These are phyloP conservation scores for Ormyrus rosae DNA, from an alignment of 2,888 invertebrate genomes.

Conservation along the genomic window DNA sequence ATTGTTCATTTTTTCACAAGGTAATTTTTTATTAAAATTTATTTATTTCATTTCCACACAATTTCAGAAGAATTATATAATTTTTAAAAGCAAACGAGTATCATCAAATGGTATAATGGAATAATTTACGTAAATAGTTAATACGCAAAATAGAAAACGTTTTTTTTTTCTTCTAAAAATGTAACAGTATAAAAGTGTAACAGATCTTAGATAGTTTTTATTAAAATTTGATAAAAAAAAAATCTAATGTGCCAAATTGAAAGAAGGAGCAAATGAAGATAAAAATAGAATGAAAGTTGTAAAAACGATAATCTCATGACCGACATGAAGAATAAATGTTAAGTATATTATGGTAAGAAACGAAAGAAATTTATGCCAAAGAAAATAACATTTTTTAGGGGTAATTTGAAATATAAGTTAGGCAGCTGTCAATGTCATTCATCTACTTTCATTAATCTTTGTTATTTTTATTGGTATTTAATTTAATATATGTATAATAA, in stretches of 20 bases:
- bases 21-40: conserved; percentile 35
- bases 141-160: conserved; percentile 30
- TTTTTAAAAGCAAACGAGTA: conserved; percentile 5
- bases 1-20: background rate
- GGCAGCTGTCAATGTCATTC: conserved; percentile 13
- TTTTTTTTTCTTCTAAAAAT: background rate
- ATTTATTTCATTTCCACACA: conserved; percentile 24
- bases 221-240: conserved; percentile 12
- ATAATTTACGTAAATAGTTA: conserved; percentile 26
- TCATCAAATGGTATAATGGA: conserved; percentile 12
- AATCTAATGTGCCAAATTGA: background rate
- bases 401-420: conserved; percentile 20
- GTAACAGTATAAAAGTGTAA: conserved; percentile 5
- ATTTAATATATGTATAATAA: conserved; percentile 67
- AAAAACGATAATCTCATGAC: conserved; percentile 9
- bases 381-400: background rate
- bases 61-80: conserved; percentile 18
- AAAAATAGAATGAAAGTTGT: conserved; percentile 4
- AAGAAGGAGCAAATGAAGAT: no score
- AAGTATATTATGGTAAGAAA: conserved; percentile 1
- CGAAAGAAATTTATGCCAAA: background rate
- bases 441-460: conserved; percentile 58
- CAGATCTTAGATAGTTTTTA: background rate
- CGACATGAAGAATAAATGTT: background rate
- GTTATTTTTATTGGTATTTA: conserved; percentile 69